phyloP scores from a whole-genome alignment of 2,888 invertebrate genomes.

The Andrena marginata region DNA sequence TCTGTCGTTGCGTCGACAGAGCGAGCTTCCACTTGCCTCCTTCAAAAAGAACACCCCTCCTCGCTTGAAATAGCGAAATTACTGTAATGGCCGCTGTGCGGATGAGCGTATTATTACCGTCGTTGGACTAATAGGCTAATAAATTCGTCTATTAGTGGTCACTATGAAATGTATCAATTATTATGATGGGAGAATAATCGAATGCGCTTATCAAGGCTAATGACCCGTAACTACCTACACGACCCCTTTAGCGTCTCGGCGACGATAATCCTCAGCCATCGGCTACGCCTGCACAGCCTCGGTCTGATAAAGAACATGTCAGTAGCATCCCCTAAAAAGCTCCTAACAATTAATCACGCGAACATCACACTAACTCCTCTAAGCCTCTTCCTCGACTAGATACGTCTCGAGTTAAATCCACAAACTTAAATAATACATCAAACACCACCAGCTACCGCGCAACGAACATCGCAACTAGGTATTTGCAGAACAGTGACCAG shows the following conservation, averaged over 20 bases:
- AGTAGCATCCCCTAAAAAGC: background rate
- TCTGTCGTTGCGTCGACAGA: too few species aligned
- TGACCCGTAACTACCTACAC: slow-evolving; percentile 22
- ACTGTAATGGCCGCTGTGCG: slow-evolving; percentile 28
- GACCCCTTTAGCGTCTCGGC: slow-evolving; percentile 13
- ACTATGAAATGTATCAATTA: slow-evolving; percentile 43
- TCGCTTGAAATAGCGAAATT: slow-evolving; percentile 29
- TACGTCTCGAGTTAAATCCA: too few species aligned
- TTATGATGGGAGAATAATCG: slow-evolving; percentile 42
- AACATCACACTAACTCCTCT: too few species aligned
- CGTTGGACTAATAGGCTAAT: slow-evolving; percentile 36
- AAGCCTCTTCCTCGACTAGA: too few species aligned
- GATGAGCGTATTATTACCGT: slow-evolving; percentile 41
- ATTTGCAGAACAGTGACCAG: too few species aligned
- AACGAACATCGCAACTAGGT: too few species aligned
- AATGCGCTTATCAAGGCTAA: slow-evolving; percentile 40
- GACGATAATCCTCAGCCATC: slow-evolving; percentile 1
- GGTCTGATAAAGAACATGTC: background rate
- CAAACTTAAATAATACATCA: too few species aligned
- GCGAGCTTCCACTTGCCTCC: too few species aligned
- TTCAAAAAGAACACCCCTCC: background rate
- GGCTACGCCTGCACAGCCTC: background rate
- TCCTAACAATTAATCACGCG: too few species aligned
- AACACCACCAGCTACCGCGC: too few species aligned
- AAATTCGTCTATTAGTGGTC: slow-evolving; percentile 36